Evolutionary conservation across 2,797 vertebrate genomes (phyloP), one percentile per base, ranked within the genome.

Genomic region (Schizothorax lantsangensis): DNA sequence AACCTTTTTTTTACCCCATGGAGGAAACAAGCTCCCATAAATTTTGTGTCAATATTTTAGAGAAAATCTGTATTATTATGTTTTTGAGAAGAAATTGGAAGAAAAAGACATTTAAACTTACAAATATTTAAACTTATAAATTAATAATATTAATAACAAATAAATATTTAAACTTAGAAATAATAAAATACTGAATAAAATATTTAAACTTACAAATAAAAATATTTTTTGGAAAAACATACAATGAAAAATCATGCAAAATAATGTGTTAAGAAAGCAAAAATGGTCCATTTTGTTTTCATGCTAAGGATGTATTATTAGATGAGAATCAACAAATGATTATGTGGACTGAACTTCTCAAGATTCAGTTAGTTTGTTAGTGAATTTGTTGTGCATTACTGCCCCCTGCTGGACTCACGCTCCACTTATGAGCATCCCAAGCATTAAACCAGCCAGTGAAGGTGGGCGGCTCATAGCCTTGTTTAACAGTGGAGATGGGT

Each of bases 391-490:
- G 62, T 52, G 26, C n/a, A 68, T 21, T 33, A 40, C 38, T 19
- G 47, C 82, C 84, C 62, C 73, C 83, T 90, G 33, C 49, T 85
- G 88, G 45, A 97, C 97, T 97, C 93, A 98, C 97, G 0, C 95
- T 98, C 97, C 97, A 98, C 91, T 97, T 98, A 62, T 97, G 96
- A 40, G 97, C 93, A 88, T 98, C 97, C 97, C 97, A 98, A 0
- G 97, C 97, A 0, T 94, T 94, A 94, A 98, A 98, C 97, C 97
- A 98, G 10, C 97, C 97, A 0, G 97, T 98, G 93, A 98, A 98
- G 36, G 96, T 98, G 57, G 95, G 95, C 0, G 97, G 97, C 64
- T 98, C 97, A 0, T 90, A 90, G 66, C 97, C 96, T 93, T 98
- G 97, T 88, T 97, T 98, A 86, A 98, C 95, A 2, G 91, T 90